Evolutionary conservation across 2,113 vertebrate species (phyloP).

Genomic region (Spilogale gracilis): DNA sequence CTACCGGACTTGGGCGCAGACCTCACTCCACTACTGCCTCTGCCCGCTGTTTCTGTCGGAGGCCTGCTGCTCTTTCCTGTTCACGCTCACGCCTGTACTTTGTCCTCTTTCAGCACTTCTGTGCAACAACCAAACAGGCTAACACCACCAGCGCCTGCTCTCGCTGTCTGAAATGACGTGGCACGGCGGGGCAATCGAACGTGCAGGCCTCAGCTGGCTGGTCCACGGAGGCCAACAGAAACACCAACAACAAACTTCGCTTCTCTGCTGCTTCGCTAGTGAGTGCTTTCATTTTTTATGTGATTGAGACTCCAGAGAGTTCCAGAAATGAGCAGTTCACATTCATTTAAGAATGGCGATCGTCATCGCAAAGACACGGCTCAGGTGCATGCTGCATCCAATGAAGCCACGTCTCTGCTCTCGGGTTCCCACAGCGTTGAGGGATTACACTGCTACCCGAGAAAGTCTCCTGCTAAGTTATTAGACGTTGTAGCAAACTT

Average conservation of each 20-base stretch:
- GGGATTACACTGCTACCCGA: slow-evolving; percentile 81
- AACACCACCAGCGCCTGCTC: not conserved
- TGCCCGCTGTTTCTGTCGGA: not conserved
- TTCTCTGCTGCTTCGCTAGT: slow-evolving; percentile 74
- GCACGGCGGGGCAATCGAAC: not conserved
- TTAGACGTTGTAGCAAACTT: slow-evolving; percentile 76
- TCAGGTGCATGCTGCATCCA: slow-evolving; percentile 72
- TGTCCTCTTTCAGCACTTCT: slow-evolving; percentile 21
- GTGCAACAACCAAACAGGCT: not conserved
- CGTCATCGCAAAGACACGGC: slow-evolving; percentile 71
- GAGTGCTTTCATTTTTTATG: slow-evolving; percentile 79
- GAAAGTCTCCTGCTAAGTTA: slow-evolving; percentile 75
- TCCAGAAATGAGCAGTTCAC: slow-evolving; percentile 80
- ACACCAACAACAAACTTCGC: not conserved
- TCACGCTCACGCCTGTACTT: not conserved
- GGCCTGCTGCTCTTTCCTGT: not conserved
- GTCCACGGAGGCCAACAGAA: slow-evolving; percentile 45
- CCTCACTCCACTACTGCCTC: not conserved
- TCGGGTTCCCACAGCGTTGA: slow-evolving; percentile 81
- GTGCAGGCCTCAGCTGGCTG: not conserved
- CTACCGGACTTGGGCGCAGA: not conserved
- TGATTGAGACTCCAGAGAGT: slow-evolving; percentile 73
- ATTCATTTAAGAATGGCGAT: slow-evolving; percentile 46
- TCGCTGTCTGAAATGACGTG: slow-evolving; percentile 16
- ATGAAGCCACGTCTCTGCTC: slow-evolving; percentile 76